These are phyloP conservation scores for Wasmannia auropunctata DNA, from an alignment of 1,140 invertebrate species.

Conservation along the genomic window DNA sequence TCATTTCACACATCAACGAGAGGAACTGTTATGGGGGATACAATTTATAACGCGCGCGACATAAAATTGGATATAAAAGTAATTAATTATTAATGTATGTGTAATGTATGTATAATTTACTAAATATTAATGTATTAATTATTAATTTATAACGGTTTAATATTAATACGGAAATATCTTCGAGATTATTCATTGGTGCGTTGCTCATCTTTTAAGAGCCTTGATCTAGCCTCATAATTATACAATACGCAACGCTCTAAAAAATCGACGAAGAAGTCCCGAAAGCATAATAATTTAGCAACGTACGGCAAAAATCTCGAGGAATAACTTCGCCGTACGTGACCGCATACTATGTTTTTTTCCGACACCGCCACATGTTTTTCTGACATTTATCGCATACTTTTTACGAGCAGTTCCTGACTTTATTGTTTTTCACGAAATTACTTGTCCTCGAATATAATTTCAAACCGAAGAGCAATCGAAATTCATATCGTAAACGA, in stretches of 20 bases:
- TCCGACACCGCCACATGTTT: background rate
- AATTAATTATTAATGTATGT: slow-evolving; percentile 7
- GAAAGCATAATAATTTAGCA: slow-evolving; percentile 8
- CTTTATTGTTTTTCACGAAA: slow-evolving; percentile 11
- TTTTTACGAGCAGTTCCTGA: slow-evolving; percentile 8
- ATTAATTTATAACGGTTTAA: background rate
- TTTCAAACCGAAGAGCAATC: background rate
- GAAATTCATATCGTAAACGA: background rate
- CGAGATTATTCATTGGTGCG: background rate
- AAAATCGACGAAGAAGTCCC: background rate
- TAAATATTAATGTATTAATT: too few relatives aligned
- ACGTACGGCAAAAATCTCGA: background rate
- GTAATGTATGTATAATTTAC: too few relatives aligned
- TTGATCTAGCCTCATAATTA: background rate
- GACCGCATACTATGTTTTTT: background rate
- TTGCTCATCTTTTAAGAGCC: background rate
- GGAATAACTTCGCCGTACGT: background rate
- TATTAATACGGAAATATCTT: background rate
- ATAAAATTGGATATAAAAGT: background rate
- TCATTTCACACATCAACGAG: background rate
- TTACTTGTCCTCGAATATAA: background rate
- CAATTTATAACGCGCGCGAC: background rate
- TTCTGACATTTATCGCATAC: slow-evolving; percentile 4
- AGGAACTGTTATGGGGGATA: background rate
- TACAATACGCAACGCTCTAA: background rate